Conservation (phyloP, 2,888 invertebrate species). For the Andricus quercusramuli region DNA sequence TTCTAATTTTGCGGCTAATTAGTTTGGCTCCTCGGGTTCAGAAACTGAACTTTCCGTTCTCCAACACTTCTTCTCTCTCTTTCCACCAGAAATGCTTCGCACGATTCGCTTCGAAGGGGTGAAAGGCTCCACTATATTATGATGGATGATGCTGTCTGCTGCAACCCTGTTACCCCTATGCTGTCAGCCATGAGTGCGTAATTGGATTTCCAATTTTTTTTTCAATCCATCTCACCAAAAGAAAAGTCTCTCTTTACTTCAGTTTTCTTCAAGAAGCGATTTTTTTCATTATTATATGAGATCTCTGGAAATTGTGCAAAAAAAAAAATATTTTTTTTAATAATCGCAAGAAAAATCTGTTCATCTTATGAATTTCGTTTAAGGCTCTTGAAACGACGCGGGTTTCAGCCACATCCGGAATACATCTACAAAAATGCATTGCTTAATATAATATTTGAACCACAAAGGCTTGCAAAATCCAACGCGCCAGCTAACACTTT, state of each 20-base stretch:
- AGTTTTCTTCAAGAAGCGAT: not conserved
- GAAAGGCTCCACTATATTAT: conserved; percentile 30
- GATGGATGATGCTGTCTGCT: conserved; percentile 29
- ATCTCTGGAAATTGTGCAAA: not conserved
- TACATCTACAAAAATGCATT: no score
- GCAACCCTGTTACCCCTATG: conserved; percentile 20
- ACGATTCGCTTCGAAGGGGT: conserved; percentile 18
- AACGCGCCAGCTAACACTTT: no score
- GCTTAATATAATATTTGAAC: no score
- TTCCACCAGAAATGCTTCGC: conserved; percentile 15
- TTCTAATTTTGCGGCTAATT: conserved; percentile 32
- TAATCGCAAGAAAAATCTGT: not conserved
- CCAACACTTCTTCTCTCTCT: not conserved
- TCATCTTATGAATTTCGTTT: not conserved
- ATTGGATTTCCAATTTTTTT: conserved; percentile 35
- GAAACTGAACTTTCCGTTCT: conserved; percentile 15
- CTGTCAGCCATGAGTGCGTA: conserved; percentile 34
- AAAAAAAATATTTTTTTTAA: not conserved
- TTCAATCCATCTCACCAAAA: conserved; percentile 18
- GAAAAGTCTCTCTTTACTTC: not conserved
- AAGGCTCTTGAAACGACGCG: no score
- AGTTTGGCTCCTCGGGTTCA: conserved; percentile 5
- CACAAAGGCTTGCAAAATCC: no score
- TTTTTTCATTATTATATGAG: not conserved
- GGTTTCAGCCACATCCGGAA: no score